Base-by-base conservation (phyloP, 2,888 invertebrate genomes). In the Troides aeacus region DNA sequence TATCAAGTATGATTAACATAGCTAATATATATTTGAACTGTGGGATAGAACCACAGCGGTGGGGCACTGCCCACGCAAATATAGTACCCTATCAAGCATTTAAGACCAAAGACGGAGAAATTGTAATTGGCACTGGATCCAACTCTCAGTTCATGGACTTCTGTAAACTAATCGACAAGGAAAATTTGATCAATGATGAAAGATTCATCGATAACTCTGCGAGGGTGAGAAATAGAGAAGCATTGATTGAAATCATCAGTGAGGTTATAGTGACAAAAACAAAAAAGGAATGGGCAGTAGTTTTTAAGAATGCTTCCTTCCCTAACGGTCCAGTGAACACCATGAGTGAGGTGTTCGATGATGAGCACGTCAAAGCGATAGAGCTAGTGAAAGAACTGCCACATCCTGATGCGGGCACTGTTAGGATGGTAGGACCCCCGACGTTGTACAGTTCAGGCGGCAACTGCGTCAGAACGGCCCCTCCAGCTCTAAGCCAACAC, bases 11-110 rank as follows among this genome's bases (percentile, higher is more conserved):
- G 83, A 97, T 97, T 30, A 98, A 99, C 83, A 94, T 99, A 17
- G 98, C 95, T 0, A 96, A 96, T 0, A 98, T 97, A 87, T 99
- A 97, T 86, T 90, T 99, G 42, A 99, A 99, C 85, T 96, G 95
- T 62, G 96, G 95, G 0, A 93, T 93, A 36, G 97, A 97, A 78
- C 96, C 96, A 0, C 90, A 93, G 70, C 93, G 97, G 65, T 96
- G 96, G 95, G 99, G 99, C n/a, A 98, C 98, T 0, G 97, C 97
- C 0, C 99, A 99, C 84, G 96, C 96, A 71, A 98, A 97, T 82
- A 96, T 99, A 72, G 99, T 99, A 0, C 99, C 99, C 0, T 99
- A 99, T 82, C 96, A 99, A 93, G 95, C 97, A 4, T 99, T 99
- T 81, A 93, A 94, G 79, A 97, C 98, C 0, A 94, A 93, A 81